phyloP scores from a whole-genome alignment of 2,888 invertebrate species.

The Nymphalis c-album region DNA sequence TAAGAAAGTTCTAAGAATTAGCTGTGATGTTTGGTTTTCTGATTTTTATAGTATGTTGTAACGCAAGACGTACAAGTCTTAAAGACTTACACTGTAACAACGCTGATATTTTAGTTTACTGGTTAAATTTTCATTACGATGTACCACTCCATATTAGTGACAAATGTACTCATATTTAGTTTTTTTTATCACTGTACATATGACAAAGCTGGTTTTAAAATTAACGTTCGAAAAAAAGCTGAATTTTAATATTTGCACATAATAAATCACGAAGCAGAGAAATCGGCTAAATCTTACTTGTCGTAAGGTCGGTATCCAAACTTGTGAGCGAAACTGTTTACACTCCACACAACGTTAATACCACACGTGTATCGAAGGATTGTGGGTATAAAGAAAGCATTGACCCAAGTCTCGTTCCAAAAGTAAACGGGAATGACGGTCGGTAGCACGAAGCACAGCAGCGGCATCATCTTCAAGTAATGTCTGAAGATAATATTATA shows the following conservation, averaged over 20 bases:
- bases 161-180: too few species aligned
- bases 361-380: conserved; percentile 89
- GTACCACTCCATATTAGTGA: too few species aligned
- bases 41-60: too few species aligned
- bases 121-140: too few species aligned
- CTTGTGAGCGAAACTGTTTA: conserved; percentile 95
- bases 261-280: not conserved
- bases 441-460: conserved; percentile 91
- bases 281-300: conserved; percentile 72
- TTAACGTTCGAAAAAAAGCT: too few species aligned
- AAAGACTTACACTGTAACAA: too few species aligned
- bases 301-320: conserved; percentile 96
- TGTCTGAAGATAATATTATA: conserved; percentile 63
- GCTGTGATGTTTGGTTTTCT: too few species aligned
- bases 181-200: too few species aligned
- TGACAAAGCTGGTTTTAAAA: too few species aligned
- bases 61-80: too few species aligned
- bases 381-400: conserved; percentile 88
- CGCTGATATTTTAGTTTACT: too few species aligned
- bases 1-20: too few species aligned
- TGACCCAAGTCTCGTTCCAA: conserved; percentile 87
- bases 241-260: not conserved
- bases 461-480: conserved; percentile 88
- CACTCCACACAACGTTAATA: conserved; percentile 94
- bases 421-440: conserved; percentile 88